These are phyloP conservation scores for Brachionus plicatilis DNA, from an alignment of 1,140 invertebrate genomes.

Conservation along the genomic window DNA sequence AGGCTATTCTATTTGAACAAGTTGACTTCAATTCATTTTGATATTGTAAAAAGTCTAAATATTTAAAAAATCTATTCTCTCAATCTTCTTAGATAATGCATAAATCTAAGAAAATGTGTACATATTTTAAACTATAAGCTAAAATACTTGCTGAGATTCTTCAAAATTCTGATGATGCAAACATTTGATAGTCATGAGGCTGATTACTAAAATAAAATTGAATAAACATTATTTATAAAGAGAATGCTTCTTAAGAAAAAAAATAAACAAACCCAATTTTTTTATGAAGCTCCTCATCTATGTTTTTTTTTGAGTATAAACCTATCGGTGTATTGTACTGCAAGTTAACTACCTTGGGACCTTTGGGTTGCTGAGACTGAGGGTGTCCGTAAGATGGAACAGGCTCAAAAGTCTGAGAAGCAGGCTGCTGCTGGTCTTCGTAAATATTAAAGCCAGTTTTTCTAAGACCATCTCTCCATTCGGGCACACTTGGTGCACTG, in stretches of 20 bases:
- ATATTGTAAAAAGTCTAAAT: background rate
- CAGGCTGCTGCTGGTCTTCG: constrained; percentile 36
- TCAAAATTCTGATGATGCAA: constrained; percentile 1
- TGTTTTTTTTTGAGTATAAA: constrained; percentile 43
- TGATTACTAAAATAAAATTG: background rate
- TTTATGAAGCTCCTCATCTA: constrained; percentile 42
- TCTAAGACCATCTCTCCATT: background rate
- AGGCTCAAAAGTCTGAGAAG: background rate
- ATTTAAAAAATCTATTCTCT: background rate
- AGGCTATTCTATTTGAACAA: background rate
- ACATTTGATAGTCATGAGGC: background rate
- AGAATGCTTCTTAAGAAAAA: background rate
- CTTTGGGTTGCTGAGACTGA: constrained; percentile 19
- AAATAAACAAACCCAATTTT: constrained; percentile 28
- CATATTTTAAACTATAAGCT: background rate
- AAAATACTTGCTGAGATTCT: background rate
- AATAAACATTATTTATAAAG: background rate
- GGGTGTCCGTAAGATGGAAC: background rate
- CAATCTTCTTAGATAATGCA: background rate
- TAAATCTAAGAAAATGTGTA: background rate
- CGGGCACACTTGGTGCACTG: background rate
- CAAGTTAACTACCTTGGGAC: constrained; percentile 55
- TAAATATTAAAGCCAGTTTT: constrained; percentile 2
- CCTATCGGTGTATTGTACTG: constrained; percentile 45
- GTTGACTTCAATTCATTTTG: background rate